Evolutionary conservation across 2,888 invertebrate genomes (phyloP), one percentile per base, ranked within the genome.

Genomic region (Habroteleia sp.): DNA sequence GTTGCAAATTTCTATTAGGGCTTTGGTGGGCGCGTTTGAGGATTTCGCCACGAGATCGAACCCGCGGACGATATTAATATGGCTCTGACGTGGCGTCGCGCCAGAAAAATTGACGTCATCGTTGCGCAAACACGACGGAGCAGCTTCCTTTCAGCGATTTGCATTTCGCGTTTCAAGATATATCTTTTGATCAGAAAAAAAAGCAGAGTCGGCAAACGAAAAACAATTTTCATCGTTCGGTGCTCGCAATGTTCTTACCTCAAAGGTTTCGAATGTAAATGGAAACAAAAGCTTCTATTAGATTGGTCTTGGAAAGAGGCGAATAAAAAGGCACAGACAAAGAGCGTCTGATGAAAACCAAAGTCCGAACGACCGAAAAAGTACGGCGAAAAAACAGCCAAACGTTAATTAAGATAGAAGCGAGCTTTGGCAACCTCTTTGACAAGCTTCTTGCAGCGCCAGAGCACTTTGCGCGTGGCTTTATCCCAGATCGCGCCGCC

Each of bases 321-420:
- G 8, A 23, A 39, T 14, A 31, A 50, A 41, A 37, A 7, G n/a
- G 33, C 10, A 11, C 1, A 29, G 7, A 65, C 27, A 66, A 46
- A 56, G 31, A 20, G 46, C 17, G 23, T 4, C 11, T 10, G 31
- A 39, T 44, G 48, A 66, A 56, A 66, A 44, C n/a, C 31, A n/a
- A 66, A 42, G 42, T 54, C 27, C 46, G 33, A 8, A 14, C 8
- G 39, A 6, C 17, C 2, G 23, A 35, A 48, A 62, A 48, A 54
- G 13, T 16, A 23, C 7, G 3, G 6, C 0, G 6, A 6, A 23
- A 11, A 11, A 23, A 23, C n/a, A 23, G 8, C 17, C 11, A 11
- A 62, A 54, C 62, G 54, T 71, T 71, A 71, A 71, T 71, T 62
- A 71, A 69, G 60, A 69, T 52, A 50, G 60, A 60, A 58, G 20